phyloP scores from a whole-genome alignment of 2,888 invertebrate species.

The Eupeodes latifasciatus region DNA sequence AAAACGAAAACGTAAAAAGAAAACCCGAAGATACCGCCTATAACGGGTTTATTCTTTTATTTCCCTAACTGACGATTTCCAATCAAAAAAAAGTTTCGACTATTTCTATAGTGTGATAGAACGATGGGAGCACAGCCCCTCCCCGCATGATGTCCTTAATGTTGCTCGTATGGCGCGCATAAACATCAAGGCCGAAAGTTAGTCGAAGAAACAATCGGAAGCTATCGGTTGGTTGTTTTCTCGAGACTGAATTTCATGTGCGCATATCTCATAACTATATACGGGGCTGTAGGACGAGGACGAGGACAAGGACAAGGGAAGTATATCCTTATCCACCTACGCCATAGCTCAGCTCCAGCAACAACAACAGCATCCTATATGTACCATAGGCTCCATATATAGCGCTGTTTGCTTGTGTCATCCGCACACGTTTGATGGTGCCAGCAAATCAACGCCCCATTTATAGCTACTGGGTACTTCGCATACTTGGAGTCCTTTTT shows the following conservation, averaged over 20 bases:
- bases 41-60: conserved; percentile 39
- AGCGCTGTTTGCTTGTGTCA: conserved; percentile 72
- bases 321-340: conserved; percentile 60
- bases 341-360: too few species aligned
- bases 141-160: conserved; percentile 63
- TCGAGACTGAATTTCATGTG: conserved; percentile 66
- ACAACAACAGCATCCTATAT: conserved; percentile 38
- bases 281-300: background rate
- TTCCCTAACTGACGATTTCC: conserved; percentile 61
- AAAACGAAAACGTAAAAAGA: conserved; percentile 27
- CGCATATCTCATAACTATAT: conserved; percentile 71
- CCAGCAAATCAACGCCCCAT: conserved; percentile 74
- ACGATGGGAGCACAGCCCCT: conserved; percentile 55
- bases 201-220: conserved; percentile 69
- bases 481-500: conserved; percentile 35
- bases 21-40: conserved; percentile 68
- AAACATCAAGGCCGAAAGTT: conserved; percentile 71
- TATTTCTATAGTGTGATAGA: conserved; percentile 62
- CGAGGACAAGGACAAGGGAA: conserved; percentile 37
- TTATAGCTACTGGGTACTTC: conserved; percentile 68
- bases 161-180: conserved; percentile 73
- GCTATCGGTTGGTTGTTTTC: conserved; percentile 76
- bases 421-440: conserved; percentile 66
- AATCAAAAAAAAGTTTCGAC: conserved; percentile 74
- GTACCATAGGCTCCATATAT: conserved; percentile 71